phyloP scores from a whole-genome alignment of 2,888 invertebrate species.

The Caenorhabditis sp. region DNA sequence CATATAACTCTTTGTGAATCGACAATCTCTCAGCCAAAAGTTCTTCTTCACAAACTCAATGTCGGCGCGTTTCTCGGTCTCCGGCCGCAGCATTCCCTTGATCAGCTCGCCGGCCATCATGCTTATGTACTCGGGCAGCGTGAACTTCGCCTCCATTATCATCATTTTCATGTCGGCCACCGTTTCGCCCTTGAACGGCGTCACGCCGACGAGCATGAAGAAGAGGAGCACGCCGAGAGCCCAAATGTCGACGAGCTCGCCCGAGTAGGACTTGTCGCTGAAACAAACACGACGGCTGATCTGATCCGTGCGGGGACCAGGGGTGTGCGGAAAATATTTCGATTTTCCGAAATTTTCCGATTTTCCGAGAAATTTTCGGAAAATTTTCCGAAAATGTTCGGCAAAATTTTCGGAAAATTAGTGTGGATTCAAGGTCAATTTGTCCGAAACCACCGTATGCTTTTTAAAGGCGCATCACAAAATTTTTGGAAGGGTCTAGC shows the following conservation, averaged over 20 bases:
- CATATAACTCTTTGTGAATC: conserved; percentile 80
- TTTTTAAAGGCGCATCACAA: too few relatives aligned
- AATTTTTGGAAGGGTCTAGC: too few relatives aligned
- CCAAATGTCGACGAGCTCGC: conserved; percentile 84
- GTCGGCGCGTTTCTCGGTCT: conserved; percentile 80
- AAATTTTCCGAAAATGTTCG: too few relatives aligned
- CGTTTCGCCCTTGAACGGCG: conserved; percentile 88
- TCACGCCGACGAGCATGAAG: conserved; percentile 86
- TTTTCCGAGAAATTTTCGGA: too few relatives aligned
- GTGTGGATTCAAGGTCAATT: too few relatives aligned
- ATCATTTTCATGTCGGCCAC: conserved; percentile 83
- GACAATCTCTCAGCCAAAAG: conserved; percentile 83
- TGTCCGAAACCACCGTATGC: too few relatives aligned
- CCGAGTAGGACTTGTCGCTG: conserved; percentile 80
- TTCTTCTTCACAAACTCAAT: conserved; percentile 80
- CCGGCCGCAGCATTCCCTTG: conserved; percentile 70
- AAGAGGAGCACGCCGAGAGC: conserved; percentile 84
- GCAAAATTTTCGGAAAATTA: too few relatives aligned
- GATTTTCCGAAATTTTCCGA: too few relatives aligned
- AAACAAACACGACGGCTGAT: conserved; percentile 68
- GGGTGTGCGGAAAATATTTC: too few relatives aligned
- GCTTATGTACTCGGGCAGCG: conserved; percentile 71
- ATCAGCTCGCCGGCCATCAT: conserved; percentile 71
- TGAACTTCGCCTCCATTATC: conserved; percentile 71
- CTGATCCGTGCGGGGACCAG: too few relatives aligned